These are phyloP conservation scores for Arenaria interpres DNA, from an alignment of 2,113 vertebrate genomes.

Conservation along the genomic window DNA sequence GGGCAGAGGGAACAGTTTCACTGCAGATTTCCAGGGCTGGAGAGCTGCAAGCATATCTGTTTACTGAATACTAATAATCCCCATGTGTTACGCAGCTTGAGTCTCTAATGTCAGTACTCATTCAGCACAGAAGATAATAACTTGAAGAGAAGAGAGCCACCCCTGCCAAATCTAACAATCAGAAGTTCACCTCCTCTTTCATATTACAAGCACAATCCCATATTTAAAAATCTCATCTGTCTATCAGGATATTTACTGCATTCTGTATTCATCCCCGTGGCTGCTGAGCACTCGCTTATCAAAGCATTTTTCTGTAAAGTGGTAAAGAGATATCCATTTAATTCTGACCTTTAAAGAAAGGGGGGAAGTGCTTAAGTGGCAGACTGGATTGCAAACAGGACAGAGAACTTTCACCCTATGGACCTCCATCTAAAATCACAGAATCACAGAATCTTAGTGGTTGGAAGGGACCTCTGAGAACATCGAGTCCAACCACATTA, in stretches of 20 bases:
- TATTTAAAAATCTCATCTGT: slow-evolving; percentile 3
- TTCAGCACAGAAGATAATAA: neutral
- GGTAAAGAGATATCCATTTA: slow-evolving; percentile 7
- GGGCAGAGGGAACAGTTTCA: neutral
- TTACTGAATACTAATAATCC: slow-evolving; percentile 54
- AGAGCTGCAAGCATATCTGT: neutral
- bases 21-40: neutral
- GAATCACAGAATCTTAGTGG: too few relatives aligned
- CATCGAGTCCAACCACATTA: too few relatives aligned
- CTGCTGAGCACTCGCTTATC: neutral
- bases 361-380: neutral
- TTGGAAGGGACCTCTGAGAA: too few relatives aligned
- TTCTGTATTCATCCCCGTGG: neutral
- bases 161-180: neutral
- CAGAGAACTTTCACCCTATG: neutral
- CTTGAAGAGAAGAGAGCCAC: neutral
- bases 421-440: neutral
- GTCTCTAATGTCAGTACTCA: slow-evolving; percentile 8
- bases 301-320: slow-evolving; percentile 3
- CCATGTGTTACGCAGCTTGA: neutral
- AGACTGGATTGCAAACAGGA: neutral
- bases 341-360: slow-evolving; percentile 25
- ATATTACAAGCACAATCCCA: neutral
- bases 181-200: neutral
- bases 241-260: neutral